Evolutionary conservation across 1,140 invertebrate genomes (phyloP), one percentile per base, ranked within the genome.

Genomic region (Bombus waltoni): DNA sequence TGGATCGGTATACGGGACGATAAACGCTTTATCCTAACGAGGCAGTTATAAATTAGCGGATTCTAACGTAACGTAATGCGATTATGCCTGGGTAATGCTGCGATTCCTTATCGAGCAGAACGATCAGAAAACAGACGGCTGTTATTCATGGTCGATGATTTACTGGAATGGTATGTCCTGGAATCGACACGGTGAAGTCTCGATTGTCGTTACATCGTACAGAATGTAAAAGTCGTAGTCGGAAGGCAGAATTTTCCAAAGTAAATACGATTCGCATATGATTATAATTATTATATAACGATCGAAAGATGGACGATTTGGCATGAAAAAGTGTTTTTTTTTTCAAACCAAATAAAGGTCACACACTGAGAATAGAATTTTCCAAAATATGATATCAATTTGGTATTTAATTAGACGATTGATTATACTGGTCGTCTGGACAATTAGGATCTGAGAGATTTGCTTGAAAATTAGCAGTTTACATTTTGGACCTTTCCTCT

Each of bases 61-160:
- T 84, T 68, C 42, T 65, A 66, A 47, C 65, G 68, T 65, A 66
- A 47, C 57, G 68, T 59, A 62, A 73, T 59, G 44, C 44, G 38
- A 87, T 89, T 89, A 86, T 71, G 38, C 32, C 70, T 35, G 38
- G 59, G 79, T 42, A 44, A 35, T 25, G 25, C 18, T 40, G 32
- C 18, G 3, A 5, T 18, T 81, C 40, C 68, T 76, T 87, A 87
- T 90, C 88, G 81, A 47, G 35, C 35, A 15, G 40, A 84, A 78
- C 65, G 72, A 88, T 89, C 87, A 62, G 74, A 66, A 74, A 81
- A 76, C 65, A 57, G 57, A 35, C 42, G 32, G 66, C 47, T 86
- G 87, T 89, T 89, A 89, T 86, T 89, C 87, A 89, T 87, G 80
- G 81, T 44, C 47, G 25, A 10, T 87, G 88, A 89, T 88, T 89